Conservation (phyloP, 2,113 vertebrate species). For the Embiotoca jacksoni region DNA sequence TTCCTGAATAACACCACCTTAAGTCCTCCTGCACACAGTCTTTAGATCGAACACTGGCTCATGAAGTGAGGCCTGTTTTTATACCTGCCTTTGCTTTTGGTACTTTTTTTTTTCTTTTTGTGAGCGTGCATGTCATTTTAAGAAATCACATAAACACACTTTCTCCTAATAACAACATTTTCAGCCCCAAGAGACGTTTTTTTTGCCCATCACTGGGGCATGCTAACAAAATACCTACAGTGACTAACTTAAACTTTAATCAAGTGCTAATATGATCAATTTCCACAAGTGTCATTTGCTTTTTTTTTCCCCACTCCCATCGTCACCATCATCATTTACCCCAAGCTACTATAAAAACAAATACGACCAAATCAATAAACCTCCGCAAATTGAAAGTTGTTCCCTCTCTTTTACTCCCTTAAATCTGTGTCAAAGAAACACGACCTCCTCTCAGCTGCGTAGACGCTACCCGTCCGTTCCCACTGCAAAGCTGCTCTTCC, state of each 20-base stretch:
- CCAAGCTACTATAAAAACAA: no score
- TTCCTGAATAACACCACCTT: conserved; percentile 15
- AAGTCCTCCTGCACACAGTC: neutral
- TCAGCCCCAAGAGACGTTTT: neutral
- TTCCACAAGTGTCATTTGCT: neutral
- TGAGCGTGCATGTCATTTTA: conserved; percentile 57
- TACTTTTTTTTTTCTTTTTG: conserved; percentile 8
- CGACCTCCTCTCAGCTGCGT: neutral
- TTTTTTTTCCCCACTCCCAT: neutral
- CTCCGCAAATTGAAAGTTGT: no score
- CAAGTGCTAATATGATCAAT: neutral
- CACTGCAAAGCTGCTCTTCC: neutral
- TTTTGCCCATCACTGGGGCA: conserved; percentile 37
- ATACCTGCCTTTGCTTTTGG: conserved; percentile 23
- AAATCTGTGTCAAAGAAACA: conserved; percentile 8
- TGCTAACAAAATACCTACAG: conserved; percentile 10
- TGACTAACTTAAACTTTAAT: conserved; percentile 31
- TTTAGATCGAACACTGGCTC: conserved; percentile 1
- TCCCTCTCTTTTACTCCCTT: no score
- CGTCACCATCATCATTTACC: neutral
- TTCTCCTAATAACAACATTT: conserved; percentile 9
- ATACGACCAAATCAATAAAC: no score
- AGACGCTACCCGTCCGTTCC: neutral
- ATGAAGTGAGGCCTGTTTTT: conserved; percentile 18
- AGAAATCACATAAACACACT: conserved; percentile 5